Conservation (phyloP, 2,113 vertebrate species). For the Brachionichthys hirsutus region DNA sequence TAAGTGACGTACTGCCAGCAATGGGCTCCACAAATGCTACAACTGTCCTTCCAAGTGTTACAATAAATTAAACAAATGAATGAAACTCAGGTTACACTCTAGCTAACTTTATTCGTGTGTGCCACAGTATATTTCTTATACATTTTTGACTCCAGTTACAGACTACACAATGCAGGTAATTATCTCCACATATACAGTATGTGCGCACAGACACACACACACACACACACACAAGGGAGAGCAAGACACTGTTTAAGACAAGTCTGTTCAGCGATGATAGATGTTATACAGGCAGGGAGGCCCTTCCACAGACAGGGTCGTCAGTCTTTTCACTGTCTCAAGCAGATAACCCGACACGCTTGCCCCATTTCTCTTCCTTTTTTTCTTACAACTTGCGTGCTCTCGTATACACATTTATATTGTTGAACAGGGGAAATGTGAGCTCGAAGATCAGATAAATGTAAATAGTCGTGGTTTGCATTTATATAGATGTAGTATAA, state of each 20-base stretch:
- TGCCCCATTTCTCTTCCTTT: conserved; percentile 41
- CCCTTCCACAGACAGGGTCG: conserved; percentile 63
- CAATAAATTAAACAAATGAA: neutral
- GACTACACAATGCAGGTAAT: conserved; percentile 34
- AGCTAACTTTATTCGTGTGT: too few relatives aligned
- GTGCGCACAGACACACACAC: too few relatives aligned
- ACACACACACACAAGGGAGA: conserved; percentile 18
- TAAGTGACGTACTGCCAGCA: neutral
- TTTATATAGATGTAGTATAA: conserved; percentile 22
- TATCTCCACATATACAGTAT: conserved; percentile 12
- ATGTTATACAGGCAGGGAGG: conserved; percentile 64
- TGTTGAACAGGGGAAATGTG: conserved; percentile 19
- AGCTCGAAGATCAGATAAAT: conserved; percentile 34
- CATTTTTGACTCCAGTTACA: conserved; percentile 20
- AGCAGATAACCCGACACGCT: conserved; percentile 39
- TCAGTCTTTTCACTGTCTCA: conserved; percentile 67
- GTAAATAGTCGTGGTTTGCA: conserved; percentile 25
- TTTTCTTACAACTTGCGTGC: conserved; percentile 11
- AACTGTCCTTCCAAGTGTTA: neutral
- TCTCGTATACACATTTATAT: too few relatives aligned
- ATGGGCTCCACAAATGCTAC: neutral
- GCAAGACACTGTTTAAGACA: conserved; percentile 46
- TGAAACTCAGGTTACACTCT: neutral
- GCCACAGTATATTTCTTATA: too few relatives aligned
- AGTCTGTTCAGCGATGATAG: conserved; percentile 67